Evolutionary conservation across 2,888 invertebrate species (phyloP).

Genomic region (Stenchaetothrips biformis): DNA sequence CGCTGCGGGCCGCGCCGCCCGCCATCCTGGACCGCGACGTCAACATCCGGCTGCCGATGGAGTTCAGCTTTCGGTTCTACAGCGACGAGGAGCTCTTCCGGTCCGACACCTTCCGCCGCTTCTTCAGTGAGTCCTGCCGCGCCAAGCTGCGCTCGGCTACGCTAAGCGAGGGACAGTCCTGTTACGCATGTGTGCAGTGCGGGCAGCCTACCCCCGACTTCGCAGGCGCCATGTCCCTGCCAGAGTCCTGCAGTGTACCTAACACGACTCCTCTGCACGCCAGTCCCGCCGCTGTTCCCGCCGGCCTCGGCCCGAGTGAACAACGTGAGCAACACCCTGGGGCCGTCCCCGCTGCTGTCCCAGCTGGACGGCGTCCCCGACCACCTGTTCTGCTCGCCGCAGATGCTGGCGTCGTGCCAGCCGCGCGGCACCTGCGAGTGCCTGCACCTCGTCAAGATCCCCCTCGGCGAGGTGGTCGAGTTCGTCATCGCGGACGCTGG

Average conservation of each 20-base stretch:
- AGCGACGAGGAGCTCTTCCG: constrained; percentile 30
- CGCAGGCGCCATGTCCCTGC: neutral
- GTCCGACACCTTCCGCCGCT: constrained; percentile 28
- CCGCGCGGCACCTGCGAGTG: constrained; percentile 55
- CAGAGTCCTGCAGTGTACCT: constrained; percentile 14
- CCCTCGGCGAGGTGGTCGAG: constrained; percentile 62
- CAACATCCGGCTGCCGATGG: constrained; percentile 26
- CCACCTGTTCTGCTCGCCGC: constrained; percentile 48
- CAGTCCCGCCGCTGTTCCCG: constrained; percentile 25
- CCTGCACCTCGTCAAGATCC: constrained; percentile 61
- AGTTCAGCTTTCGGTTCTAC: constrained; percentile 30
- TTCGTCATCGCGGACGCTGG: constrained; percentile 70
- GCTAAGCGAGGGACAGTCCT: no score
- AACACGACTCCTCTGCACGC: neutral
- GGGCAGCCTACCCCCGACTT: neutral
- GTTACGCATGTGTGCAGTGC: neutral
- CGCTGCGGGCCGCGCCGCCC: neutral
- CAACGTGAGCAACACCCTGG: constrained; percentile 68
- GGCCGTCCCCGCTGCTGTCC: constrained; percentile 69
- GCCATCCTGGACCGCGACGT: constrained; percentile 21
- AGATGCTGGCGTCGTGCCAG: neutral
- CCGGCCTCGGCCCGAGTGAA: constrained; percentile 50
- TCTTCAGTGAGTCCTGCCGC: constrained; percentile 27
- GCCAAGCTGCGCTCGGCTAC: constrained; percentile 6
- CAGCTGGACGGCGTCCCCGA: constrained; percentile 57